phyloP scores from a whole-genome alignment of 2,888 invertebrate genomes.

The Caprella mutica region DNA sequence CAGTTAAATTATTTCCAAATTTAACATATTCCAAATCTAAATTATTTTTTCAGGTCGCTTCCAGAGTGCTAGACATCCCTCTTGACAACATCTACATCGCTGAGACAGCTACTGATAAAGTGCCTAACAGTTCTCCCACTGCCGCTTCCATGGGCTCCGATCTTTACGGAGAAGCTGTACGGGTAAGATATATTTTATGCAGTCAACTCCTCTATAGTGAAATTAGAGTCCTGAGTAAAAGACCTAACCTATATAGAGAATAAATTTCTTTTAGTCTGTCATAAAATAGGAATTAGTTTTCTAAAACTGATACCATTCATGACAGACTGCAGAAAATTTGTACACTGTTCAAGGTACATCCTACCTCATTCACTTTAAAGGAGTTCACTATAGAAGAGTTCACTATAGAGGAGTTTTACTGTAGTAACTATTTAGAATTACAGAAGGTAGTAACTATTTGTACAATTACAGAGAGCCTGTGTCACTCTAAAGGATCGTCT shows the following conservation, averaged over 20 bases:
- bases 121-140: conserved; percentile 80
- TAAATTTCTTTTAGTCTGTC: too few species aligned
- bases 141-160: conserved; percentile 82
- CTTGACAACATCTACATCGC: conserved; percentile 62
- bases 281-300: too few species aligned
- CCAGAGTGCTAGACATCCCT: conserved; percentile 57
- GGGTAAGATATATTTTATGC: conserved; percentile 43
- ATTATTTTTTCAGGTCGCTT: conserved; percentile 50
- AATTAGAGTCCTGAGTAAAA: too few species aligned
- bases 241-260: neutral
- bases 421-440: too few species aligned
- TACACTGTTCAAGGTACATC: neutral
- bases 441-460: too few species aligned
- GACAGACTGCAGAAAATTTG: neutral
- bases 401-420: too few species aligned
- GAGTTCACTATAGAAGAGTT: too few species aligned
- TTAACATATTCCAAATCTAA: neutral
- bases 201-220: neutral
- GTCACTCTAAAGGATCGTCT: conserved; percentile 15
- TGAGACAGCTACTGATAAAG: conserved; percentile 79
- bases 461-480: conserved; percentile 23
- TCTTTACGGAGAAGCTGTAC: conserved; percentile 79
- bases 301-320: too few species aligned
- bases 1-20: too few species aligned
- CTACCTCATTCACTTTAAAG: too few species aligned